A percentile compares a stretch with the other conserved stretches of the same genome.
Evolutionary conservation across 2,888 invertebrate species (phyloP).

Genomic region (Ichneumoninae sp.): DNA sequence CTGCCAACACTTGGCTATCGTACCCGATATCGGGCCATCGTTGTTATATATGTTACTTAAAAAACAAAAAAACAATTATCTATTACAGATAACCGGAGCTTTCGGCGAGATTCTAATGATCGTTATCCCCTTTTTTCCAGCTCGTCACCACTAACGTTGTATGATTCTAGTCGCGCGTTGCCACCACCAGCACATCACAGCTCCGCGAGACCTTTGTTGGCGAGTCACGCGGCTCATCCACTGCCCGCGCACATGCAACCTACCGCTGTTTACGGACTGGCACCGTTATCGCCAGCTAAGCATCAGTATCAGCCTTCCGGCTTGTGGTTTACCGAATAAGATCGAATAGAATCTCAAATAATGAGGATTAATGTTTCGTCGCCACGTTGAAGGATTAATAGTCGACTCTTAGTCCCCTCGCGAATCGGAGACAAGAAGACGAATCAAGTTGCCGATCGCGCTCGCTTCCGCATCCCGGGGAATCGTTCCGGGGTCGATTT

Average conservation of each 20-base stretch:
- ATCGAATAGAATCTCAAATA: not conserved
- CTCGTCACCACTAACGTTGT: slow-evolving; percentile 83
- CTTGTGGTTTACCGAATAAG: slow-evolving; percentile 90
- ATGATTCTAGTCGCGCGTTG: slow-evolving; percentile 86
- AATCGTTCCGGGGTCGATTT: slow-evolving; percentile 1
- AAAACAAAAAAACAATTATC: slow-evolving; percentile 1
- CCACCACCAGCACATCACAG: slow-evolving; percentile 95
- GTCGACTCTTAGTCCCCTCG: slow-evolving; percentile 24
- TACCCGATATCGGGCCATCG: not conserved
- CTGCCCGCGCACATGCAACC: slow-evolving; percentile 93
- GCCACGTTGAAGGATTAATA: slow-evolving; percentile 24
- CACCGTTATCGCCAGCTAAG: slow-evolving; percentile 90
- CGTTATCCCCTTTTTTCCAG: slow-evolving; percentile 79
- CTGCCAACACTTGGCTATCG: slow-evolving; percentile 1
- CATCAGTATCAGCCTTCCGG: slow-evolving; percentile 89
- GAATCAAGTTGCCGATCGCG: not conserved
- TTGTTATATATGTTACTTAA: not conserved
- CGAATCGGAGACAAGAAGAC: slow-evolving; percentile 9
- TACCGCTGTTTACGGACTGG: slow-evolving; percentile 87
- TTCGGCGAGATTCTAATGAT: slow-evolving; percentile 75
- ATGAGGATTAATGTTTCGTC: slow-evolving; percentile 3
- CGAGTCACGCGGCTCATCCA: slow-evolving; percentile 90
- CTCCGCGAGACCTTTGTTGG: slow-evolving; percentile 88
- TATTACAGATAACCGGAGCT: slow-evolving; percentile 56
- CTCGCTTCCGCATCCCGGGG: slow-evolving; percentile 1